Conservation (phyloP, 2,888 invertebrate species). For the Drosophila robusta region DNA sequence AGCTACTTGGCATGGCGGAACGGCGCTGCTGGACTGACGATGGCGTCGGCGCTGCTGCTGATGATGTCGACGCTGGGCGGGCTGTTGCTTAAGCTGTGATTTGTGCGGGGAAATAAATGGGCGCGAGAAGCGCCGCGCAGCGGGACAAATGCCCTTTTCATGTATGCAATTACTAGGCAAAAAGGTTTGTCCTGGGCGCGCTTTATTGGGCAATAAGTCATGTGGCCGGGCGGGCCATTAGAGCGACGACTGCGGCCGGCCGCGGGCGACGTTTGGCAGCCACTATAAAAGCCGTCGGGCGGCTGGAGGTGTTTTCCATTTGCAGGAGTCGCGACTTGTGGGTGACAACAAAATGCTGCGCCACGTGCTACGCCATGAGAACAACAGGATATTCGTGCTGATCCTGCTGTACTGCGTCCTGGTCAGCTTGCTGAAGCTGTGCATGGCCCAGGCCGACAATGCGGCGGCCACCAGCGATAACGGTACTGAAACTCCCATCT, state of each 20-base stretch:
- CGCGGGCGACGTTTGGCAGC: slow-evolving; percentile 7
- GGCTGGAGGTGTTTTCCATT: slow-evolving; percentile 50
- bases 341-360: slow-evolving; percentile 61
- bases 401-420: slow-evolving; percentile 67
- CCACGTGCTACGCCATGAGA: slow-evolving; percentile 56
- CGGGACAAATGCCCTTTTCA: slow-evolving; percentile 73
- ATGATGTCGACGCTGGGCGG: slow-evolving; percentile 28
- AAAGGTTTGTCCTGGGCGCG: slow-evolving; percentile 52
- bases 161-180: slow-evolving; percentile 77
- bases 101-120: slow-evolving; percentile 43
- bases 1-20: slow-evolving; percentile 62
- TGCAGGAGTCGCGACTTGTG: slow-evolving; percentile 23
- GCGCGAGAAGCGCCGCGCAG: slow-evolving; percentile 48
- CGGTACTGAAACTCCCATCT: slow-evolving; percentile 50
- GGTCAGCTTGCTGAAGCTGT: slow-evolving; percentile 61
- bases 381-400: slow-evolving; percentile 61
- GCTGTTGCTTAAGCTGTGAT: slow-evolving; percentile 37
- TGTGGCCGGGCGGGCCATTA: slow-evolving; percentile 45
- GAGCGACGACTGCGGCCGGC: slow-evolving; percentile 39
- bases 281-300: slow-evolving; percentile 56
- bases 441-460: slow-evolving; percentile 65
- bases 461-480: slow-evolving; percentile 63
- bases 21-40: slow-evolving; percentile 36
- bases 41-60: slow-evolving; percentile 19
- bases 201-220: slow-evolving; percentile 76